These are phyloP conservation scores for Macquaria australasica DNA, from an alignment of 2,113 vertebrate species.

Conservation along the genomic window DNA sequence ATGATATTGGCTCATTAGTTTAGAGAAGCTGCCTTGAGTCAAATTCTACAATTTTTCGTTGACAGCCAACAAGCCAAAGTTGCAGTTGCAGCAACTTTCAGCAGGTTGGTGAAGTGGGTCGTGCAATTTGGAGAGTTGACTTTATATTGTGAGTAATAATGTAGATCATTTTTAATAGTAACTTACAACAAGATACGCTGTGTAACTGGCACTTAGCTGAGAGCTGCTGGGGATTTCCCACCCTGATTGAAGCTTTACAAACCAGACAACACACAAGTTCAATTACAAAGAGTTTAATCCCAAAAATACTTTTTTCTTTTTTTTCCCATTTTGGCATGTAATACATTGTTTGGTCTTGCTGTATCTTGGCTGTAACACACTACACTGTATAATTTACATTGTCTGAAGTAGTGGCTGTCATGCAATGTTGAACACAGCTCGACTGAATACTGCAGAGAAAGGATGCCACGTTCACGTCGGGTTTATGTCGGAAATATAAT, in stretches of 20 bases:
- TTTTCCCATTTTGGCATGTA: conserved; percentile 47
- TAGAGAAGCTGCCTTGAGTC: background rate
- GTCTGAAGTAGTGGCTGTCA: conserved; percentile 49
- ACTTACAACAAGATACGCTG: background rate
- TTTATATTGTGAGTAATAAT: background rate
- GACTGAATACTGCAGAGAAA: conserved; percentile 7
- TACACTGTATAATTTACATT: conserved; percentile 42
- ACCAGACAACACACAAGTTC: conserved; percentile 30
- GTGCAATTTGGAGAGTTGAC: background rate
- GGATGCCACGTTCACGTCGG: conserved; percentile 27
- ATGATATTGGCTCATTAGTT: background rate
- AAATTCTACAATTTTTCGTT: background rate
- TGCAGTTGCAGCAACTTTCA: background rate
- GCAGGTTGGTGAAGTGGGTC: background rate
- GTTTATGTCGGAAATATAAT: background rate
- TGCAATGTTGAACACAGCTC: conserved; percentile 53
- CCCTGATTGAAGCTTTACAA: background rate
- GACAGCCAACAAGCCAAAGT: background rate
- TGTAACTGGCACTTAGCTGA: background rate
- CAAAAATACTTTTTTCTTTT: conserved; percentile 37
- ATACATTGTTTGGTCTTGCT: conserved; percentile 72
- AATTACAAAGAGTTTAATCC: conserved; percentile 68
- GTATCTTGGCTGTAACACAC: conserved; percentile 58
- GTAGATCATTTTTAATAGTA: background rate
- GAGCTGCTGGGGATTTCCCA: background rate